Evolutionary conservation across 2,888 invertebrate genomes (phyloP), one percentile per base, ranked within the genome.

Genomic region (Agrochola litura): DNA sequence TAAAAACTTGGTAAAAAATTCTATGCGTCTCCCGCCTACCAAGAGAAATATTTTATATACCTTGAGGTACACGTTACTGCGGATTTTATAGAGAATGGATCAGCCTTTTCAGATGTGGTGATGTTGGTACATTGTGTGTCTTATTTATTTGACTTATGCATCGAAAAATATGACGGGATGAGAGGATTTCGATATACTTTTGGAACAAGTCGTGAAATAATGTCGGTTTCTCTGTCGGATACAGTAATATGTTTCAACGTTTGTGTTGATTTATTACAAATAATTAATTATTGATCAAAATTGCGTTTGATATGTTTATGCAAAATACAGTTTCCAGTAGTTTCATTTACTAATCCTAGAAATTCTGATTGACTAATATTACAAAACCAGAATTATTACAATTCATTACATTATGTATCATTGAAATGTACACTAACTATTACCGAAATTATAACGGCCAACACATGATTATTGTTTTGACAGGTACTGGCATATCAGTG

Each of bases 1-100:
- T 92, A 93, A 94, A 91, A 91, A 87, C 80, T 90, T 87, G 77
- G 91, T 92, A 92, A 95, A 95, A 95, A 95, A 94, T 92, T 92
- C 92, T 90, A 87, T 90, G 87, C 88, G 89, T 87, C 89, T 86
- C 83, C 84, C 81, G 86, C 79, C 88, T 89, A 84, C 89, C 85
- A 89, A 88, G 85, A 90, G 84, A 83, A 76, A 76, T 64, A 46
- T n/a, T n/a, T n/a, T n/a, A n/a, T 61, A 81, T 14, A 19, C 9
- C n/a, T 43, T 22, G 22, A 52, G 52, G 52, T 52, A 79, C n/a
- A 43, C 43, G 81, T 85, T 77, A 80, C 64, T 80, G 77, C 73
- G 80, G 76, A 71, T 81, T 78, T 77, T 79, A 79, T 80, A 76
- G 63, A 73, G 71, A 68, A 60, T 6, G 58, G 37, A 82, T 74